Evolutionary conservation across 2,888 invertebrate species (phyloP).

Genomic region (Meganola albula): DNA sequence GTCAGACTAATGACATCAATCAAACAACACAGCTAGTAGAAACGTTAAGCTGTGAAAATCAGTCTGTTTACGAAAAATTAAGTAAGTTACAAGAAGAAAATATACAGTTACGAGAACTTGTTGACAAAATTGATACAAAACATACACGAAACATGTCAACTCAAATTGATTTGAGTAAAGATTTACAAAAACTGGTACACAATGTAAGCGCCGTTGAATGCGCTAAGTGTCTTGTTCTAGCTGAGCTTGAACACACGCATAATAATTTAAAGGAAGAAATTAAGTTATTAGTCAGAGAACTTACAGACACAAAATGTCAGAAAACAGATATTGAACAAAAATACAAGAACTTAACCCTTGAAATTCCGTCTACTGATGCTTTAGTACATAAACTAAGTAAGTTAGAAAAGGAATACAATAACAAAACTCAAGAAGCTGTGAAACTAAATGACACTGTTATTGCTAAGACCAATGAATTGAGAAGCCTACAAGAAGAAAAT

Average conservation of each 20-base stretch:
- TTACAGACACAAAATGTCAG: constrained; percentile 32
- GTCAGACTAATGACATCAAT: constrained; percentile 38
- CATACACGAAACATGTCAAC: too few species aligned
- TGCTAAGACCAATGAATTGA: constrained; percentile 38
- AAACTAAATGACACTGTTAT: constrained; percentile 36
- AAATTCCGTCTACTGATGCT: constrained; percentile 42
- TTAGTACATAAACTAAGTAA: constrained; percentile 42
- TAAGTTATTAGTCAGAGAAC: constrained; percentile 31
- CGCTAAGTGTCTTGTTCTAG: constrained; percentile 27
- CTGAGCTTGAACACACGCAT: constrained; percentile 19
- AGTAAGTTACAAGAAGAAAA: constrained; percentile 45
- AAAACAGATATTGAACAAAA: constrained; percentile 45
- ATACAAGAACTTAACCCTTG: constrained; percentile 44
- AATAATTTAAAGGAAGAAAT: constrained; percentile 31
- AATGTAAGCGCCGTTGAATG: too few species aligned
- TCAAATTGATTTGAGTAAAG: too few species aligned
- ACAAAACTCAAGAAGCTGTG: constrained; percentile 38
- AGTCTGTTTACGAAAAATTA: constrained; percentile 33
- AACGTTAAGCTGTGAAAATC: constrained; percentile 28
- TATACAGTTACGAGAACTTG: constrained; percentile 33
- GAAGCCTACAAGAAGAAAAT: constrained; percentile 68
- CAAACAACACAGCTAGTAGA: constrained; percentile 32
- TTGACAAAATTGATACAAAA: constrained; percentile 29
- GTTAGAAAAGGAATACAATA: constrained; percentile 43
- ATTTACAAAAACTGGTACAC: too few species aligned